These are phyloP conservation scores for Cacatua alba DNA, from an alignment of 2,113 vertebrate genomes.

Conservation along the genomic window DNA sequence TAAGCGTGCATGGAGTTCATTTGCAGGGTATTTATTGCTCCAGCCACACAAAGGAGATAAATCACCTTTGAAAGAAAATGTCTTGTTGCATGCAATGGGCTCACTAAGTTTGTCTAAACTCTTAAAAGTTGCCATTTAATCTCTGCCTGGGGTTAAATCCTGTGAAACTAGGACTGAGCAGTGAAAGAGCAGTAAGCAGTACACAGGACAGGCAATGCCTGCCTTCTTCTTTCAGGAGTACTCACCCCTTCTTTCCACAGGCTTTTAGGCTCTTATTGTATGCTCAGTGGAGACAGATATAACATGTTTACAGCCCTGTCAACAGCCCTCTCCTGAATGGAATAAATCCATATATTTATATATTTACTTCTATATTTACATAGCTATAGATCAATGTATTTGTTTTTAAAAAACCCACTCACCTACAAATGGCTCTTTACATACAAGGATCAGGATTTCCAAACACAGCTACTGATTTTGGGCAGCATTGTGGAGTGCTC, in stretches of 20 bases:
- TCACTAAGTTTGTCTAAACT: neutral
- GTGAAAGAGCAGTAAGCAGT: neutral
- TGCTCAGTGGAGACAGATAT: neutral
- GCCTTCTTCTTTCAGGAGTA: neutral
- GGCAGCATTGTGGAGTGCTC: neutral
- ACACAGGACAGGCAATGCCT: neutral
- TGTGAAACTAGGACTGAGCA: neutral
- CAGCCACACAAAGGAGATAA: neutral
- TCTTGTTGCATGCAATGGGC: neutral
- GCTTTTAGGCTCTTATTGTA: neutral
- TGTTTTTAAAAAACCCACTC: neutral
- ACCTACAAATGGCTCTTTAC: neutral
- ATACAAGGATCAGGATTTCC: neutral
- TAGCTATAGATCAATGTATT: neutral
- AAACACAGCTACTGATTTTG: neutral
- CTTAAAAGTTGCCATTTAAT: neutral
- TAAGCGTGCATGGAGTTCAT: neutral
- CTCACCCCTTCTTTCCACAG: neutral
- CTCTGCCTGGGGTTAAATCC: neutral
- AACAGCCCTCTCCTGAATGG: neutral
- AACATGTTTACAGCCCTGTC: neutral
- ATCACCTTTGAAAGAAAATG: slow-evolving; percentile 19
- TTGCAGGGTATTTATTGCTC: slow-evolving; percentile 37
- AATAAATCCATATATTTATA: neutral
- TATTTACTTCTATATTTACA: neutral